Evolutionary conservation across 2,888 invertebrate genomes (phyloP).

Genomic region (Nomada flava): DNA sequence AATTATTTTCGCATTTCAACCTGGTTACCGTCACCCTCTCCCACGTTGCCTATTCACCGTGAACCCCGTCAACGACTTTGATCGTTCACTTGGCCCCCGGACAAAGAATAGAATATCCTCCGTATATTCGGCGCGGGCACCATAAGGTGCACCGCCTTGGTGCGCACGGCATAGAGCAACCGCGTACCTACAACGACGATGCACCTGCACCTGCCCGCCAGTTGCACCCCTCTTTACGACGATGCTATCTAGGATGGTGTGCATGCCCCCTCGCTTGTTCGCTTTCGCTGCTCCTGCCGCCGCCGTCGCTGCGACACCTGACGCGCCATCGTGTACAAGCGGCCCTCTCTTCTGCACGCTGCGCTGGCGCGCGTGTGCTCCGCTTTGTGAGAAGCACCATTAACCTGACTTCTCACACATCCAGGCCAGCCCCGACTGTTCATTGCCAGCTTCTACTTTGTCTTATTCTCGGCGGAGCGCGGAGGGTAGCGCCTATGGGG

Average conservation of each 20-base stretch:
- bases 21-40: no score
- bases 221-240: constrained; percentile 81
- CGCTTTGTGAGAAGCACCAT: constrained; percentile 79
- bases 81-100: background rate
- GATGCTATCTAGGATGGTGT: constrained; percentile 81
- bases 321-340: constrained; percentile 68
- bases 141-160: constrained; percentile 51
- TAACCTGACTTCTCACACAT: constrained; percentile 80
- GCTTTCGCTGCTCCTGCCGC: constrained; percentile 58
- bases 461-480: no score
- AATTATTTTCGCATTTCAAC: no score
- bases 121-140: constrained; percentile 22
- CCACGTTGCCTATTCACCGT: no score
- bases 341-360: constrained; percentile 11
- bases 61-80: no score
- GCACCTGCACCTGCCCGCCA: constrained; percentile 80
- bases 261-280: constrained; percentile 72
- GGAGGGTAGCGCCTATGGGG: no score
- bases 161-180: constrained; percentile 61
- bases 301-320: constrained; percentile 79
- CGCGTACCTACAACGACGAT: constrained; percentile 64
- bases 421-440: constrained; percentile 18
- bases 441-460: no score
- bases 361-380: constrained; percentile 39
- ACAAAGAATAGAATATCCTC: background rate